Conservation (phyloP, 2,797 vertebrate genomes). For the Anableps anableps region DNA sequence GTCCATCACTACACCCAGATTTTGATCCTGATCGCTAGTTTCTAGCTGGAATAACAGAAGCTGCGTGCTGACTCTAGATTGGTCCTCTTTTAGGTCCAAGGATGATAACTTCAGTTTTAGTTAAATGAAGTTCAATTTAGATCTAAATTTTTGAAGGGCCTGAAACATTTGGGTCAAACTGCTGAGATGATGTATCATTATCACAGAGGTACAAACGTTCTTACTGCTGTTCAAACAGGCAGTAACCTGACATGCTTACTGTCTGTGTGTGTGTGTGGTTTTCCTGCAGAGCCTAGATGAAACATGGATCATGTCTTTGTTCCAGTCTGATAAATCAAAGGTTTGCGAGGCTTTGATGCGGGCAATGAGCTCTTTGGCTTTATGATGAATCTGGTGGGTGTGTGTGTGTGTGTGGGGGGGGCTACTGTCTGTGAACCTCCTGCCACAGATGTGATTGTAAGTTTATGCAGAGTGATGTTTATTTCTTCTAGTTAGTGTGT, state of each 20-base stretch:
- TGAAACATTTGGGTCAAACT: neutral
- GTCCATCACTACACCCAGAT: too few species aligned
- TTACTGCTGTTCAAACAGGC: slow-evolving; percentile 26
- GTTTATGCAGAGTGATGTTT: slow-evolving; percentile 61
- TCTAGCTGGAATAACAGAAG: too few species aligned
- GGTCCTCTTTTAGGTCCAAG: too few species aligned
- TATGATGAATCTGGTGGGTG: slow-evolving; percentile 6
- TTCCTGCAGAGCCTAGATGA: slow-evolving; percentile 42
- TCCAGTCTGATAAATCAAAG: slow-evolving; percentile 55
- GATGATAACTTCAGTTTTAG: too few species aligned
- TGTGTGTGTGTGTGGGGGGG: slow-evolving; percentile 15
- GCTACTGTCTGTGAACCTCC: slow-evolving; percentile 64
- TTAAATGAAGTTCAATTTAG: neutral
- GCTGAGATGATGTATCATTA: neutral
- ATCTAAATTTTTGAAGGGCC: neutral
- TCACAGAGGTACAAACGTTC: neutral
- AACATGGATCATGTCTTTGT: slow-evolving; percentile 66
- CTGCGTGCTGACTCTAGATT: too few species aligned
- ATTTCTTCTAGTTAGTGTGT: slow-evolving; percentile 41
- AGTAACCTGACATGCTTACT: slow-evolving; percentile 19
- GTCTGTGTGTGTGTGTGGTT: slow-evolving; percentile 33
- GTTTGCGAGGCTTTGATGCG: slow-evolving; percentile 35
- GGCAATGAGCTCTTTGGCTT: slow-evolving; percentile 30
- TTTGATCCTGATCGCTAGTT: too few species aligned
- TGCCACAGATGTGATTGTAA: slow-evolving; percentile 53